Evolutionary conservation across 1,140 invertebrate species (phyloP), one percentile per base, ranked within the genome.

Genomic region (Caenorhabditis brenneri): DNA sequence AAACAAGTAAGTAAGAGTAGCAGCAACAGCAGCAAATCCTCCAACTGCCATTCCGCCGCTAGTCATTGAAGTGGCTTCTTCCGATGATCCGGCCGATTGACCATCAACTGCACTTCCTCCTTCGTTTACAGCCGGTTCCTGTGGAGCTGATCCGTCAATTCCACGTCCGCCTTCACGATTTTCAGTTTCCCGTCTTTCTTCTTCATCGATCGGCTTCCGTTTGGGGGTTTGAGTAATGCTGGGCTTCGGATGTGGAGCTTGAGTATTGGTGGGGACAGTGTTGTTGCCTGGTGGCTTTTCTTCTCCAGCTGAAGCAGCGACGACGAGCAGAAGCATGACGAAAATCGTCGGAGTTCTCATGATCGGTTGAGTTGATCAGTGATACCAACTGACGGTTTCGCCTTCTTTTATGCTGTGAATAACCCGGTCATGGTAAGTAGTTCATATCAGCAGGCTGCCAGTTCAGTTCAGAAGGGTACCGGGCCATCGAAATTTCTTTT

Each of bases 341-440:
- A 29, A 24, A 27, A 55, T 10, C 53, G 22, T n/a, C 53, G 24
- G 7, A 55, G 53, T 55, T 55, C 53, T 55, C 53, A 55, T 55
- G 53, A 55, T 55, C 53, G 53, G 53, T 55, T 55, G 53, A 55
- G 24, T 7, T 55, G 53, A 55, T 55, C 53, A 55, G 53, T 55
- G 53, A 55, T 55, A 27, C 24, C 53, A 27, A 55, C 53, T 29
- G 24, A 55, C 5, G 22, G 27, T 10, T 55, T 15, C 15, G 22
- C 22, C 53, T 15, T 27, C 53, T 55, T 55, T 55, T 55, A 55
- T 27, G 53, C 53, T 12, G 15, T 22, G 12, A 27, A 27, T 55
- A 29, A 29, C 53, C 53, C 53, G 53, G 53, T 27, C 53, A 51
- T 19, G 48, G 5, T 15, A 15, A n/a, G 15, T 51, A 19, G 48